Conservation (phyloP, 2,113 vertebrate genomes). For the Tursiops truncatus region DNA sequence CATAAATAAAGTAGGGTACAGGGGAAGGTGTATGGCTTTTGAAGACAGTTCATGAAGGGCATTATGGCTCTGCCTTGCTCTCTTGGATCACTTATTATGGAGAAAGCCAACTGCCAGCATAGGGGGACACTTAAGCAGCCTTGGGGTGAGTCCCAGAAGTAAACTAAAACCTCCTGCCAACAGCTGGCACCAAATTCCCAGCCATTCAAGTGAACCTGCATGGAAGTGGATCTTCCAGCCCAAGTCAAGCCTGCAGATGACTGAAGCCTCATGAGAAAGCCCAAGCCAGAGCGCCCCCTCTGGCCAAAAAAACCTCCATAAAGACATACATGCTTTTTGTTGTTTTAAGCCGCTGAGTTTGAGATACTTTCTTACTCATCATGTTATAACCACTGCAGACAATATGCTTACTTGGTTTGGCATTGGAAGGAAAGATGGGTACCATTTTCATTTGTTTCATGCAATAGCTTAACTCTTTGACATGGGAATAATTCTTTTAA, state of each 20-base stretch:
- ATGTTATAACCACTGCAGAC: neutral
- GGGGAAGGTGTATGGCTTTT: neutral
- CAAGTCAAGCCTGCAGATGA: neutral
- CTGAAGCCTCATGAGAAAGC: too few relatives aligned
- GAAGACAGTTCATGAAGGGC: neutral
- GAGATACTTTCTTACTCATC: neutral
- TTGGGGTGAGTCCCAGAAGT: neutral
- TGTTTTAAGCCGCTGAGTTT: neutral
- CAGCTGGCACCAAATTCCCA: neutral
- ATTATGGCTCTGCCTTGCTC: neutral
- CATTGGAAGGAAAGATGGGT: neutral
- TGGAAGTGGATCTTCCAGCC: neutral
- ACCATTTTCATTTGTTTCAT: neutral
- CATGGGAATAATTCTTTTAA: neutral
- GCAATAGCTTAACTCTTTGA: neutral
- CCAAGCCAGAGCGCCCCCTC: neutral
- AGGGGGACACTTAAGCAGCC: neutral
- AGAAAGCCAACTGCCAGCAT: neutral
- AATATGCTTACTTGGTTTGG: neutral
- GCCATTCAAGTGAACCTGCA: neutral
- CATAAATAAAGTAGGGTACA: neutral
- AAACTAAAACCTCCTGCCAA: neutral
- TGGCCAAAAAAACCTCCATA: accelerated
- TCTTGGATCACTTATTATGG: neutral
- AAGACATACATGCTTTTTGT: neutral